Percentiles rank a stretch among this genome's conserved stretches.
These are phyloP conservation scores for Rhombomys opimus DNA, from an alignment of 2,113 vertebrate species.

Conservation along the genomic window DNA sequence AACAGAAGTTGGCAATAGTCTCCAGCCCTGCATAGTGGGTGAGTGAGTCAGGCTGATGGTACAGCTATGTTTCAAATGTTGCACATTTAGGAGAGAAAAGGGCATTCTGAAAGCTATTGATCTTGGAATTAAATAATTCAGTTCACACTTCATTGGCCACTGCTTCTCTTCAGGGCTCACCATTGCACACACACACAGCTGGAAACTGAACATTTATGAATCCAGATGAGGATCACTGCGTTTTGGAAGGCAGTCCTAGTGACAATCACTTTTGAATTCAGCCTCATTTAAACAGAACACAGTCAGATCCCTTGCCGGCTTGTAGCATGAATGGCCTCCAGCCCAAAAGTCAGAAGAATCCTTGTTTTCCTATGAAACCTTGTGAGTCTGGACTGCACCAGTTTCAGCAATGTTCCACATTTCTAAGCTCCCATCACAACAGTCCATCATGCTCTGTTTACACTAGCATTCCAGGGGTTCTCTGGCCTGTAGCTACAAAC, in stretches of 20 bases:
- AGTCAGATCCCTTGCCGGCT: not conserved
- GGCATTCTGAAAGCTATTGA: not conserved
- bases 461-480: no score
- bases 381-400: not conserved
- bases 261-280: not conserved
- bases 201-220: constrained; percentile 3
- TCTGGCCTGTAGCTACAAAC: not conserved
- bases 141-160: not conserved
- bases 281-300: not conserved
- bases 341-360: not conserved
- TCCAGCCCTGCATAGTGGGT: not conserved
- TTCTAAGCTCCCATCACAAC: not conserved
- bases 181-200: not conserved
- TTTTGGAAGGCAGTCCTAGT: not conserved
- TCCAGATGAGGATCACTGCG: not conserved
- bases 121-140: not conserved
- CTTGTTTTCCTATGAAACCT: not conserved
- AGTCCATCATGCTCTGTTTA: not conserved
- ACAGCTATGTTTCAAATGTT: not conserved
- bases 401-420: not conserved
- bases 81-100: not conserved
- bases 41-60: not conserved
- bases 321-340: not conserved
- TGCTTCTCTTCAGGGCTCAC: not conserved
- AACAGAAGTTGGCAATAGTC: not conserved